Percentiles rank a stretch among this genome's conserved stretches.
Conservation (phyloP, 2,113 vertebrate genomes). For the Sigmodon hispidus region DNA sequence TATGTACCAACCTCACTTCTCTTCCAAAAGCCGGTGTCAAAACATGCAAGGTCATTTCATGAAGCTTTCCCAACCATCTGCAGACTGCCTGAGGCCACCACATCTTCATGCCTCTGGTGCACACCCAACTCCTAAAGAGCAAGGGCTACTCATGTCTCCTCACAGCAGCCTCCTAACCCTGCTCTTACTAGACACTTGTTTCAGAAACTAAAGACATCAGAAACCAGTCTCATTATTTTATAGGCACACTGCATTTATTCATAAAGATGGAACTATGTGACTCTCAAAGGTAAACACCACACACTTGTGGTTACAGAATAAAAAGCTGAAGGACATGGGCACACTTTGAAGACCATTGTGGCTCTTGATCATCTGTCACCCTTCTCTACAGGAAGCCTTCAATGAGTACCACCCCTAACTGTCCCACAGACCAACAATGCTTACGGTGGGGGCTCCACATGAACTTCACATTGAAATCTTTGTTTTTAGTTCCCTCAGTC, state of each 20-base stretch:
- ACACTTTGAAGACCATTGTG: not conserved
- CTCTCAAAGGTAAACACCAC: constrained; percentile 38
- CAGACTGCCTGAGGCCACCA: not conserved
- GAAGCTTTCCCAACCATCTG: not conserved
- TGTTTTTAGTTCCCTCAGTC: not conserved
- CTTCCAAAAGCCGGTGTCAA: constrained; percentile 19
- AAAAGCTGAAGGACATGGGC: constrained; percentile 15
- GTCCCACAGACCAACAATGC: not conserved
- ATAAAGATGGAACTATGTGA: not conserved
- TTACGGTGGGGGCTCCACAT: not conserved
- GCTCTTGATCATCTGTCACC: not conserved
- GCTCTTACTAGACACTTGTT: not conserved
- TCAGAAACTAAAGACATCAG: constrained; percentile 55
- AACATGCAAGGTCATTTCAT: not conserved
- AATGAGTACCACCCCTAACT: not conserved
- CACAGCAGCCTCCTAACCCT: not conserved
- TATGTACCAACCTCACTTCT: not conserved
- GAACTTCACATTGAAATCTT: constrained; percentile 25
- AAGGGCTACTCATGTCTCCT: constrained; percentile 39
- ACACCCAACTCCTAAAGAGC: constrained; percentile 4
- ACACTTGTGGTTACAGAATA: constrained; percentile 48
- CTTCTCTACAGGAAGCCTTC: not conserved
- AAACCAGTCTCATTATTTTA: constrained; percentile 77
- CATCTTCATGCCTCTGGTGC: not conserved
- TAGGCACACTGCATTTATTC: constrained; percentile 73